Evolutionary conservation across 30 jellyfish, hydroid and myxozoan species (phyloP).

Genomic region (Aurelia sp.): DNA sequence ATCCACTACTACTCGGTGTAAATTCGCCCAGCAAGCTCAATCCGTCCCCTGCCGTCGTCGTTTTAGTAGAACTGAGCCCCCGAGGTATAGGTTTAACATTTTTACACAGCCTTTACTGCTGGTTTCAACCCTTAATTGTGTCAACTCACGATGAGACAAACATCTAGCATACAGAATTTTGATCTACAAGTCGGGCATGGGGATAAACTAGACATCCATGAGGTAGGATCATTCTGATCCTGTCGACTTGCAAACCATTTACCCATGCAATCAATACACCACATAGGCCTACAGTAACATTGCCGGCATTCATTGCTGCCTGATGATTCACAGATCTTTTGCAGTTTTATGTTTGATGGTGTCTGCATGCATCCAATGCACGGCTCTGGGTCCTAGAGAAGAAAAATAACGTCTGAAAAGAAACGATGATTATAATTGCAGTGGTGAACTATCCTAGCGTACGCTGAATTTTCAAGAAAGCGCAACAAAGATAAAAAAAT

Average conservation of each 20-base stretch:
- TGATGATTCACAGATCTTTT: constrained; percentile 62
- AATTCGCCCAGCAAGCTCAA: no score
- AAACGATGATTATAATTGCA: not conserved
- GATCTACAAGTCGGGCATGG: constrained; percentile 98
- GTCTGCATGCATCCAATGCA: constrained; percentile 95
- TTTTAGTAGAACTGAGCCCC: no score
- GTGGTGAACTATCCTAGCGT: no score
- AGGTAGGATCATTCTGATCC: constrained; percentile 67
- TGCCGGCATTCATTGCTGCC: constrained; percentile 70
- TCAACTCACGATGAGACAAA: constrained; percentile 23
- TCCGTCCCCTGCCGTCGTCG: no score
- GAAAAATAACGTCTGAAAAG: not conserved
- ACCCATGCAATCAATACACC: constrained; percentile 99
- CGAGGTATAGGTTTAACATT: no score
- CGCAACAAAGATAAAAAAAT: no score
- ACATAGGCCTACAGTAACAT: constrained; percentile 95
- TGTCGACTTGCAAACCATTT: constrained; percentile 97
- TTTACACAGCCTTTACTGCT: no score
- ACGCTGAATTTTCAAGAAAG: no score
- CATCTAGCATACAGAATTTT: constrained; percentile 92
- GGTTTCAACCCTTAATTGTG: no score
- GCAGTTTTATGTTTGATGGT: constrained; percentile 79
- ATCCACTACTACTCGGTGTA: no score
- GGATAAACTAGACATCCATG: constrained; percentile 93
- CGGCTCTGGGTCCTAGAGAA: constrained; percentile 80